Conservation (phyloP, 2,888 invertebrate genomes). For the Trissonchulus latispiculum region DNA sequence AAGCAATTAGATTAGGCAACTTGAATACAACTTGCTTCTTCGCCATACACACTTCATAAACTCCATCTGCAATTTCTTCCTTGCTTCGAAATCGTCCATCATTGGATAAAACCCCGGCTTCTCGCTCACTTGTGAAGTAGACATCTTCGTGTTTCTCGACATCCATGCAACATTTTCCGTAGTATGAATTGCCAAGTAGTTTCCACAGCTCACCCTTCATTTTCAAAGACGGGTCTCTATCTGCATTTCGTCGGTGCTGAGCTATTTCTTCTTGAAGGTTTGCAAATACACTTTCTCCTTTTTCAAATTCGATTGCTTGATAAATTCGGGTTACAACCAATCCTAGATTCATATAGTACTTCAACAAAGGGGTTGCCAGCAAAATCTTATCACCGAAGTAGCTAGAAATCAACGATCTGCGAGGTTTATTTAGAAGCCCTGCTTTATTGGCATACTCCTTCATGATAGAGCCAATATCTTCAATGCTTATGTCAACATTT, state of each 20-base stretch:
- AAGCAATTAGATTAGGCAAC: background rate
- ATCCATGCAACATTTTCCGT: background rate
- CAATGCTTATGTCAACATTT: background rate
- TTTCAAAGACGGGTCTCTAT: background rate
- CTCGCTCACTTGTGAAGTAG: background rate
- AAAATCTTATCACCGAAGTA: conserved; percentile 12
- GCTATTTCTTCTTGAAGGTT: background rate
- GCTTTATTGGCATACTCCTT: background rate
- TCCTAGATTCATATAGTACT: background rate
- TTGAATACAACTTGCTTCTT: background rate
- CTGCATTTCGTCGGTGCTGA: background rate
- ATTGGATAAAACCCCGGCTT: background rate
- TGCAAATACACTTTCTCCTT: background rate
- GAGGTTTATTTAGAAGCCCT: background rate
- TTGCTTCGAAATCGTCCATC: background rate
- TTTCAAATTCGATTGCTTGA: background rate
- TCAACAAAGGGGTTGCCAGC: background rate
- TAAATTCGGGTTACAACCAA: background rate
- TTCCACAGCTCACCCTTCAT: conserved; percentile 1
- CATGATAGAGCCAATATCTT: conserved; percentile 9
- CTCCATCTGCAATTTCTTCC: background rate
- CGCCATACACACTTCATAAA: background rate
- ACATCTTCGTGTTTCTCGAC: background rate
- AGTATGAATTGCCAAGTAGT: conserved; percentile 1
- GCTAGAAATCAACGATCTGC: background rate